Evolutionary conservation across 2,113 vertebrate genomes (phyloP), one percentile per base, ranked within the genome.

Genomic region (Perca fluviatilis): DNA sequence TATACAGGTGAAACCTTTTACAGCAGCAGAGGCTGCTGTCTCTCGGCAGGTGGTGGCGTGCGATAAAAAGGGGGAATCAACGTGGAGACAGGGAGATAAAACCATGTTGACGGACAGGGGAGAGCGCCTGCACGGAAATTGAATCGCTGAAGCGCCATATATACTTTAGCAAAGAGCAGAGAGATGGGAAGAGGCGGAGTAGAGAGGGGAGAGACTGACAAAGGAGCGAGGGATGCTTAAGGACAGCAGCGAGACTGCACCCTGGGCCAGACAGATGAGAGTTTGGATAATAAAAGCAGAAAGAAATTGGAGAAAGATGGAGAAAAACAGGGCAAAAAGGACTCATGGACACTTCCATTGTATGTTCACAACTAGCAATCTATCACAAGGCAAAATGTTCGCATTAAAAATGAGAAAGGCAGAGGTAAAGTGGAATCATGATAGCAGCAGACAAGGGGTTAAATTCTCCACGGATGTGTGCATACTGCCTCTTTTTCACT

Each of bases 131-230:
- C 87, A 90, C 94, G 87, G 95, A 97, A 97, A 98, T 96, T 97
- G 96, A 98, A 97, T 97, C 95, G 95, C 95, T 95, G 96, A 95
- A 97, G 95, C 95, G 94, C 93, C 91, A 92, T 96, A 96, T 96
- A 96, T 95, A 96, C 95, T 96, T 96, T 94, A 92, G 83, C 77
- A 86, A 86, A 88, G 84, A 74, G 79, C 80, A 79, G 46, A 86
- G 80, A 70, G 71, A 84, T 78, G 74, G 74, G 82, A 54, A 72
- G 62, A 83, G 80, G 78, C 1, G 46, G 70, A 78, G 74, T 2
- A 60, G 74, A 33, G 80, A 58, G 25, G 36, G 66, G 27, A 33
- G 72, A 79, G 68, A 51, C 58, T 82, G 78, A 90, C 74, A 85
- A 89, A 87, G 49, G 53, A 77, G 74, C 64, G 46, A 69, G 53